Conservation (phyloP, 2,113 vertebrate species). For the Fulmarus glacialis region DNA sequence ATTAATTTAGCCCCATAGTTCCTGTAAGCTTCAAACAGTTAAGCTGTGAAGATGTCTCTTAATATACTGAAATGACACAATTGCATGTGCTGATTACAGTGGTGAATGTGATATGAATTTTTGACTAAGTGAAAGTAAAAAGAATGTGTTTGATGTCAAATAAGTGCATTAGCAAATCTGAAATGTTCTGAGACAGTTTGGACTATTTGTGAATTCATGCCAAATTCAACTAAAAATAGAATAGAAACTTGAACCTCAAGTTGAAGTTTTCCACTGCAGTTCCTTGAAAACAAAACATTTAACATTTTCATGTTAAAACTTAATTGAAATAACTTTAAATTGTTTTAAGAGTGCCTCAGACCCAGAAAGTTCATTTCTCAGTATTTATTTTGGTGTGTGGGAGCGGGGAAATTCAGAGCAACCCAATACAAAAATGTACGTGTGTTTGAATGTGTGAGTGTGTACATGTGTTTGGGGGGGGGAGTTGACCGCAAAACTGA, state of each 20-base stretch:
- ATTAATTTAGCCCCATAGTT: background rate
- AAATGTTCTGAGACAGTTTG: background rate
- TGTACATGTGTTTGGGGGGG: fast-evolving
- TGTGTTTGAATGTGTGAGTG: background rate
- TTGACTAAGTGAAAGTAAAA: background rate
- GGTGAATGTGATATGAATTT: background rate
- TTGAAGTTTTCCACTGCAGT: background rate
- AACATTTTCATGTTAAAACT: background rate
- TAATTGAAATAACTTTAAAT: background rate
- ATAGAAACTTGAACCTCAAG: background rate
- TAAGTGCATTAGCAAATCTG: background rate
- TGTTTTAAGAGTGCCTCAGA: background rate
- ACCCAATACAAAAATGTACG: background rate
- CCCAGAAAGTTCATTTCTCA: background rate
- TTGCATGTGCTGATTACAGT: background rate
- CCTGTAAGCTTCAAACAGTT: background rate
- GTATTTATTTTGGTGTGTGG: background rate
- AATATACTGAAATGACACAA: background rate
- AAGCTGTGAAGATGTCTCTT: background rate
- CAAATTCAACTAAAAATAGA: background rate
- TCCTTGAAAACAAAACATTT: background rate
- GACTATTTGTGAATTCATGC: background rate
- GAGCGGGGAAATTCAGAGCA: background rate
- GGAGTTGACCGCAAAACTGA: background rate
- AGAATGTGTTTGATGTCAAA: background rate